Evolutionary conservation across 2,888 invertebrate genomes (phyloP).

Genomic region (Aphidoletes aphidimyza): DNA sequence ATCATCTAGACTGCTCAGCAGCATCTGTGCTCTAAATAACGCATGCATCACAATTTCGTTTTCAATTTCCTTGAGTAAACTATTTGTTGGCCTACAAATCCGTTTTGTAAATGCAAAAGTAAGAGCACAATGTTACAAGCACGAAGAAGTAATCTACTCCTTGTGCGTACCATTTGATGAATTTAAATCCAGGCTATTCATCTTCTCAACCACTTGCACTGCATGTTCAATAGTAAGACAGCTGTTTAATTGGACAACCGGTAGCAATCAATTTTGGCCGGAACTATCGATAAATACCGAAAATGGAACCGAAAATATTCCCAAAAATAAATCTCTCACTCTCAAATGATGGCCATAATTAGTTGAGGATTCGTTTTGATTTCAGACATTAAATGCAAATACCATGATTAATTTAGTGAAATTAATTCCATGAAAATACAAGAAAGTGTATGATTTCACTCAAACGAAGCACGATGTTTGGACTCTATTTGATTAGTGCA

Average conservation of each 20-base stretch:
- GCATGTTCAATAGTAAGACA: neutral
- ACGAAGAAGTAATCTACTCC: neutral
- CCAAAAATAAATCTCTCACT: neutral
- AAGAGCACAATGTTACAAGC: neutral
- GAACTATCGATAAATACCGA: neutral
- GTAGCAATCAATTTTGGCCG: constrained; percentile 7
- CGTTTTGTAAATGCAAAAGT: too few species aligned
- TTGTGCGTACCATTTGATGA: neutral
- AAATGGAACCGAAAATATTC: neutral
- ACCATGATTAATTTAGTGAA: neutral
- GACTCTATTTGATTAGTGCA: too few species aligned
- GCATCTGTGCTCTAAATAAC: neutral
- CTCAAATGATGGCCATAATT: neutral
- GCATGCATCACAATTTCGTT: neutral
- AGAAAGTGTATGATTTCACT: too few species aligned
- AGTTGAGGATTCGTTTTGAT: neutral
- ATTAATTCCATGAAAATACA: too few species aligned
- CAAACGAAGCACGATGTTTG: too few species aligned
- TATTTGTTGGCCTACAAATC: neutral
- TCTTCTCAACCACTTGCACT: neutral
- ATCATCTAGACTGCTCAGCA: neutral
- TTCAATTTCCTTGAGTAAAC: constrained; percentile 16
- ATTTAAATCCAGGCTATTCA: neutral
- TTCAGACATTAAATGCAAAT: neutral
- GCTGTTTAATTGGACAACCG: constrained; percentile 1